A percentile compares a stretch with the other conserved stretches of the same genome.
phyloP scores from a whole-genome alignment of 2,888 invertebrate genomes.

The Chouioia cunea region DNA sequence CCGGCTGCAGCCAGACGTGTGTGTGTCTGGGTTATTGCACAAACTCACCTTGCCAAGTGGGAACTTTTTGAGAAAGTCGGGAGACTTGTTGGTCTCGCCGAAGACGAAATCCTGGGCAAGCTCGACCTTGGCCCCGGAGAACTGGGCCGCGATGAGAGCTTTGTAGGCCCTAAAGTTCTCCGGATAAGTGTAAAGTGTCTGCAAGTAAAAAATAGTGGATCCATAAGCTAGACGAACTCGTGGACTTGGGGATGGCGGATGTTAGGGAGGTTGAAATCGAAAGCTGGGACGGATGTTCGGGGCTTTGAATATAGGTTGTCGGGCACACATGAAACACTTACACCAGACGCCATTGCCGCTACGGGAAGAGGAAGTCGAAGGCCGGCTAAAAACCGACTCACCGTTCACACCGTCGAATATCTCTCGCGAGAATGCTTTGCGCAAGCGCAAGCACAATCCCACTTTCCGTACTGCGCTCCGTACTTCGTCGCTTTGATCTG shows the following conservation, averaged over 20 bases:
- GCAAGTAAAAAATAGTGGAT: constrained; percentile 63
- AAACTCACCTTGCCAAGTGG: constrained; percentile 93
- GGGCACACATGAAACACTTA: constrained; percentile 66
- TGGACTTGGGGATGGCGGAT: not conserved
- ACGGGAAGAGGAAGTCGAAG: constrained; percentile 67
- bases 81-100: constrained; percentile 92
- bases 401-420: constrained; percentile 2
- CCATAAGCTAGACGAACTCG: not conserved
- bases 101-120: constrained; percentile 88
- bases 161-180: constrained; percentile 99
- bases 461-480: no score
- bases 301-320: constrained; percentile 53
- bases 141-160: constrained; percentile 97
- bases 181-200: constrained; percentile 98
- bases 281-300: constrained; percentile 57
- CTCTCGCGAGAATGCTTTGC: constrained; percentile 10
- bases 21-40: constrained; percentile 1
- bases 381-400: constrained; percentile 55
- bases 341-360: constrained; percentile 71
- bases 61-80: constrained; percentile 91
- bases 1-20: not conserved
- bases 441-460: not conserved
- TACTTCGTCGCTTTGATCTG: no score
- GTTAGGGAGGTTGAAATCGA: constrained; percentile 5
- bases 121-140: constrained; percentile 89